Evolutionary conservation across 2,113 vertebrate species (phyloP).

Genomic region (Empidonax traillii): DNA sequence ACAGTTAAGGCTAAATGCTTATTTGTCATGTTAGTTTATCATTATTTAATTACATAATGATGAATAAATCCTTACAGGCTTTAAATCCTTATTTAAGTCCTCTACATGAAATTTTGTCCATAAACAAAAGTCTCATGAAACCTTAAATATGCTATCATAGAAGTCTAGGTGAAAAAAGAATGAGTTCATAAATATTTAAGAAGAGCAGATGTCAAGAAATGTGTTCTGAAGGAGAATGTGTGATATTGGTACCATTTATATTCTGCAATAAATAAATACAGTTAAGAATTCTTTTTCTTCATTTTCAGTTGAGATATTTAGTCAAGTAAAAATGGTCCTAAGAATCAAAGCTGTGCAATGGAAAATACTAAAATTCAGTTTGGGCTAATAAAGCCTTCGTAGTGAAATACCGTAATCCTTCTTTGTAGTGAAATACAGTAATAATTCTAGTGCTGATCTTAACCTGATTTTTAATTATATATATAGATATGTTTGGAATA

Average conservation of each 20-base stretch:
- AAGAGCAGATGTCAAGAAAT: background rate
- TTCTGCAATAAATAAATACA: background rate
- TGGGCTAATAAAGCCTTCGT: background rate
- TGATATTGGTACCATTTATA: background rate
- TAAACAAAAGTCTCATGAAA: background rate
- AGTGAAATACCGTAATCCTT: background rate
- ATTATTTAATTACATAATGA: background rate
- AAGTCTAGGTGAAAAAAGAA: background rate
- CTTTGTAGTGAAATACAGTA: background rate
- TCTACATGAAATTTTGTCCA: background rate
- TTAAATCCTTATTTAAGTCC: background rate
- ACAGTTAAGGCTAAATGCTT: background rate
- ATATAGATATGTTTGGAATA: background rate
- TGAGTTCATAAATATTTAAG: background rate
- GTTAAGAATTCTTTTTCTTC: background rate
- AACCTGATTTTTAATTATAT: background rate
- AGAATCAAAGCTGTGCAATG: background rate
- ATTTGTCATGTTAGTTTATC: background rate
- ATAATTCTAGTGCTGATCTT: background rate
- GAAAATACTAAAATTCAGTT: background rate
- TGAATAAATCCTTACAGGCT: background rate
- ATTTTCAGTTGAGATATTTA: background rate
- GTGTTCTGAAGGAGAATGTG: background rate
- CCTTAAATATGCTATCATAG: background rate
- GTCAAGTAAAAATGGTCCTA: background rate